Percentiles rank a stretch among this genome's conserved stretches.
Conservation (phyloP, 2,888 invertebrate species). For the Itoplectis maculator region DNA sequence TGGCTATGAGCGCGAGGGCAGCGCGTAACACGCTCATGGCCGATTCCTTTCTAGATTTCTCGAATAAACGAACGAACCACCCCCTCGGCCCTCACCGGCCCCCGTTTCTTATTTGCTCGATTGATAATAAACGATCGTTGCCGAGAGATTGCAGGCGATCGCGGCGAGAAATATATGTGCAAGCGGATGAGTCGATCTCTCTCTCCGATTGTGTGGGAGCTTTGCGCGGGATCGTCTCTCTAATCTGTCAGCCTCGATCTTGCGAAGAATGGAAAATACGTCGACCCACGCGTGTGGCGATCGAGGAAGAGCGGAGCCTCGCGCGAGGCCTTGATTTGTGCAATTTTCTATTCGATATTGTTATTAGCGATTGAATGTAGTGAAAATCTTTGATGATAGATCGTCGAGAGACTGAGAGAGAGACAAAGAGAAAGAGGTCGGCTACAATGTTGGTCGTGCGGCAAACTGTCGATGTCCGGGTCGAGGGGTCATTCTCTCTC, state of each 20-base stretch:
- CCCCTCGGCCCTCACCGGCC: neutral
- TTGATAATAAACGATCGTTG: conserved; percentile 65
- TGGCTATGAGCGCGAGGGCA: conserved; percentile 65
- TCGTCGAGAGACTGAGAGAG: conserved; percentile 18
- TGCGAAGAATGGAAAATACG: conserved; percentile 49
- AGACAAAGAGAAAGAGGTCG: conserved; percentile 9
- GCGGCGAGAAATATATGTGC: conserved; percentile 42
- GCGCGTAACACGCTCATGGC: conserved; percentile 71
- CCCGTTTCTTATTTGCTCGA: conserved; percentile 37
- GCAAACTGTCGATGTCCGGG: conserved; percentile 22
- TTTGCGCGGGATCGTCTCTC: conserved; percentile 40
- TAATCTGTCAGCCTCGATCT: conserved; percentile 59
- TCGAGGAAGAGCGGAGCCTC: conserved; percentile 49
- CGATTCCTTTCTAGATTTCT: conserved; percentile 71
- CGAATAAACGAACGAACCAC: conserved; percentile 60
- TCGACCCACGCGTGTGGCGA: conserved; percentile 53
- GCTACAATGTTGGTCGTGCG: conserved; percentile 24
- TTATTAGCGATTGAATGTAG: conserved; percentile 57
- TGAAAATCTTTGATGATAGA: conserved; percentile 55
- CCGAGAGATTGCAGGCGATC: conserved; percentile 51
- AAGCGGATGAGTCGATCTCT: conserved; percentile 42
- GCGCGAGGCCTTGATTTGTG: conserved; percentile 46
- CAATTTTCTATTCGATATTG: conserved; percentile 45
- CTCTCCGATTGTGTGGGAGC: conserved; percentile 44
- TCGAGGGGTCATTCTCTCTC: conserved; percentile 65